phyloP scores from a whole-genome alignment of 2,888 invertebrate genomes.

The Epinotia ramella region DNA sequence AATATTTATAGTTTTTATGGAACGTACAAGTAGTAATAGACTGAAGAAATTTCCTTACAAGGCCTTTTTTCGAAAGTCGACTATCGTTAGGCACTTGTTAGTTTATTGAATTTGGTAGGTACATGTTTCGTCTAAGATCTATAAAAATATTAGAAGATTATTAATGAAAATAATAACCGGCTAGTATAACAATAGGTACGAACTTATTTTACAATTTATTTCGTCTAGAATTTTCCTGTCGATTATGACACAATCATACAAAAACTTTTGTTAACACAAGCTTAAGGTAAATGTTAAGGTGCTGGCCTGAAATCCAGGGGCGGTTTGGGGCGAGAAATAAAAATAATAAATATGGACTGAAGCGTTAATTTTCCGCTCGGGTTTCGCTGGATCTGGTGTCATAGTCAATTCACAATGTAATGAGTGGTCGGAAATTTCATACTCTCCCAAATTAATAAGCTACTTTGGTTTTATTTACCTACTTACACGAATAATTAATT shows the following conservation, averaged over 20 bases:
- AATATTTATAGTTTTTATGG: too few species aligned
- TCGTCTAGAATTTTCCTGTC: neutral
- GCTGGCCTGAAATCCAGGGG: neutral
- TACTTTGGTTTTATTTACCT: neutral
- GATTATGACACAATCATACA: conserved; percentile 13
- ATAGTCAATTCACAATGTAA: neutral
- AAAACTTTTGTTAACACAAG: conserved; percentile 15
- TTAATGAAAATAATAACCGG: too few species aligned
- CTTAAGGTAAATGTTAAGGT: conserved; percentile 16
- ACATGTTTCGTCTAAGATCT: too few species aligned
- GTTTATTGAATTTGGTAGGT: too few species aligned
- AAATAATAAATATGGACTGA: conserved; percentile 22
- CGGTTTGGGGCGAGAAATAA: neutral
- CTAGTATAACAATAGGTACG: too few species aligned
- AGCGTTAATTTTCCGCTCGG: conserved; percentile 23
- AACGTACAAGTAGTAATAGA: too few species aligned
- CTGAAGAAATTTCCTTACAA: too few species aligned
- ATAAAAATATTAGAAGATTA: too few species aligned
- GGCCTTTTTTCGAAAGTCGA: too few species aligned
- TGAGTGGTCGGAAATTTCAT: conserved; percentile 10
- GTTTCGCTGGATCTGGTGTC: conserved; percentile 5
- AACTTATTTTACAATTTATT: neutral
- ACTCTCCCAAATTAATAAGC: neutral
- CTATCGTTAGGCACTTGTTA: too few species aligned
- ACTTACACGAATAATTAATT: neutral